phyloP scores from a whole-genome alignment of 2,113 vertebrate genomes.

The Romanogobio albipinnatus region DNA sequence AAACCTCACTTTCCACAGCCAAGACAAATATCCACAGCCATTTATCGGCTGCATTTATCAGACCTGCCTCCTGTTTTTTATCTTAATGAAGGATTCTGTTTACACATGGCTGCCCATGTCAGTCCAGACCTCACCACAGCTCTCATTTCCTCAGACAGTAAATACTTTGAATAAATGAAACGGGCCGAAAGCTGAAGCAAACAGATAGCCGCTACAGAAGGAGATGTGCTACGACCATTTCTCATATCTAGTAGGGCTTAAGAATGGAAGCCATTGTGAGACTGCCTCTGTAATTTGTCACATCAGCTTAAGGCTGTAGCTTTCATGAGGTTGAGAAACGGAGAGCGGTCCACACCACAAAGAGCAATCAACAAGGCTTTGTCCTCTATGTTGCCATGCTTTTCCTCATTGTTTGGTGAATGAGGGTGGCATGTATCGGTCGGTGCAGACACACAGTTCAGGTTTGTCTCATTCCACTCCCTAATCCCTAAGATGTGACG shows the following conservation, averaged over 20 bases:
- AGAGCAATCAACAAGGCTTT: constrained; percentile 36
- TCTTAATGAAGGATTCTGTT: constrained; percentile 63
- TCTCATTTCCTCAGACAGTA: constrained; percentile 48
- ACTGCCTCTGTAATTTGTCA: constrained; percentile 38
- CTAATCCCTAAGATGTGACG: not conserved
- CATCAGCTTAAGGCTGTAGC: constrained; percentile 41
- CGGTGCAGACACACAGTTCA: not conserved
- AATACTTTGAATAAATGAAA: constrained; percentile 56
- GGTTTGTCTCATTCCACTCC: not conserved
- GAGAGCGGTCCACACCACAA: constrained; percentile 19
- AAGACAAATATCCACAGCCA: constrained; percentile 54
- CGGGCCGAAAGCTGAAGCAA: constrained; percentile 48
- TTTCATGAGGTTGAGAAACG: constrained; percentile 14
- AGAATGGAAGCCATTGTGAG: constrained; percentile 34
- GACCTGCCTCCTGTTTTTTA: constrained; percentile 54
- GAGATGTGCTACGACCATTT: constrained; percentile 28
- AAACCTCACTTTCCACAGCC: constrained; percentile 39
- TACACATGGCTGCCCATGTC: constrained; percentile 56
- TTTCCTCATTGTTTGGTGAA: constrained; percentile 30
- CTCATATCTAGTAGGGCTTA: constrained; percentile 37
- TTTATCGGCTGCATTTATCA: constrained; percentile 55
- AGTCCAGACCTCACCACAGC: constrained; percentile 49
- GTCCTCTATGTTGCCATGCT: constrained; percentile 37
- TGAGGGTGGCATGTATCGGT: not conserved
- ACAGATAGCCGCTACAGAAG: constrained; percentile 39